phyloP scores from a whole-genome alignment of 2,113 vertebrate genomes.

The Lepus americanus region DNA sequence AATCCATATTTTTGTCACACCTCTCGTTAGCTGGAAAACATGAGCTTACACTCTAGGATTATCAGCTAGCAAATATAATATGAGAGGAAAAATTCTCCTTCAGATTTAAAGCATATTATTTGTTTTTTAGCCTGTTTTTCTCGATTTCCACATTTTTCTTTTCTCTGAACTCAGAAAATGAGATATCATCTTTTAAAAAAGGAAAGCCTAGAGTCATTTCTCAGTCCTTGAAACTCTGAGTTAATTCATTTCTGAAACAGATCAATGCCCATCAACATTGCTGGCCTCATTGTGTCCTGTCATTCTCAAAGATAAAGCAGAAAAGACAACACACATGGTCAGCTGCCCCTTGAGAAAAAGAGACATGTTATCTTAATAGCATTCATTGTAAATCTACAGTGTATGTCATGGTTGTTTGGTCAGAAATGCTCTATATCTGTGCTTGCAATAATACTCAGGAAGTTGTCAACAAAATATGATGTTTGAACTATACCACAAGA shows the following conservation, averaged over 20 bases:
- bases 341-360: conserved; percentile 51
- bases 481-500: not conserved
- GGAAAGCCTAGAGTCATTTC: conserved; percentile 13
- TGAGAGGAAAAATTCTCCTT: conserved; percentile 14
- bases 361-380: conserved; percentile 53
- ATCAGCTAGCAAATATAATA: conserved; percentile 20
- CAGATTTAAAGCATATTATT: conserved; percentile 37
- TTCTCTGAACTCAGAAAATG: conserved; percentile 65
- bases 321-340: conserved; percentile 19
- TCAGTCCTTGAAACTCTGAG: conserved; percentile 65
- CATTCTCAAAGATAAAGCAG: conserved; percentile 3
- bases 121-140: conserved; percentile 41
- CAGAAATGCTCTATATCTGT: conserved; percentile 63
- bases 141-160: conserved; percentile 45
- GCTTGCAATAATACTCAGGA: conserved; percentile 28
- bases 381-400: conserved; percentile 70
- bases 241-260: conserved; percentile 80
- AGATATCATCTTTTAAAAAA: conserved; percentile 62
- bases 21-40: not conserved
- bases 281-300: not conserved
- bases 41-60: not conserved
- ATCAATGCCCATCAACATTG: conserved; percentile 69
- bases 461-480: conserved; percentile 60
- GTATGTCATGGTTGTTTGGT: conserved; percentile 18
- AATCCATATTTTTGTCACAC: conserved; percentile 65